Evolutionary conservation across 53 echinoderm and acorn worm species (phyloP).

Genomic region (Henricia sp.): DNA sequence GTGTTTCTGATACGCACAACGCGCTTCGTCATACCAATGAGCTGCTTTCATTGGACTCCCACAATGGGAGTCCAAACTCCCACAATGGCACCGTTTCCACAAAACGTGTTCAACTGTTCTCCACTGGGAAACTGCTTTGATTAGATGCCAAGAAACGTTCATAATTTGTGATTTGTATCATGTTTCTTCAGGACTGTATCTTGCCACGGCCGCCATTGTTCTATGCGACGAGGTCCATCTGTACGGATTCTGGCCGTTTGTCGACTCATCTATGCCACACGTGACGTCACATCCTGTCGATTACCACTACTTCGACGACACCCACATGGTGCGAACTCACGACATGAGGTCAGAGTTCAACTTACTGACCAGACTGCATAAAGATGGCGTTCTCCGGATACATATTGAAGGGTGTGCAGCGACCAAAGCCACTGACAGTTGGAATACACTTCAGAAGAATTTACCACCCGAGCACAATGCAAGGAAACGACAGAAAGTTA

Average conservation of each 20-base stretch:
- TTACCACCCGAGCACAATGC: no score
- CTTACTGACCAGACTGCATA: constrained; percentile 63
- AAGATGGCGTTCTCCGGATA: constrained; percentile 61
- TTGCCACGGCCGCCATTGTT: constrained; percentile 64
- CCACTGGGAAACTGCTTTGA: background rate
- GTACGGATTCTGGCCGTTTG: constrained; percentile 82
- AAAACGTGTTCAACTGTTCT: background rate
- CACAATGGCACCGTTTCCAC: background rate
- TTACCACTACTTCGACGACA: constrained; percentile 79
- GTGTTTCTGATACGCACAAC: no score
- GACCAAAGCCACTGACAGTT: no score
- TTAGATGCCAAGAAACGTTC: background rate
- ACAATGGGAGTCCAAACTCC: background rate
- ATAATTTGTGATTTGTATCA: background rate
- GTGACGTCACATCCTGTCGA: constrained; percentile 60
- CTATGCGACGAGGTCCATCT: constrained; percentile 73
- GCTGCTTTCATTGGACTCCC: no score
- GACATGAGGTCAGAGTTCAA: constrained; percentile 69
- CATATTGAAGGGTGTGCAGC: constrained; percentile 28
- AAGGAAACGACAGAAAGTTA: background rate
- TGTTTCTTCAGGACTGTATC: constrained; percentile 63
- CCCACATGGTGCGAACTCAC: constrained; percentile 55
- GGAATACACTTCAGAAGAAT: background rate
- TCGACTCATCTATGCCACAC: constrained; percentile 35
- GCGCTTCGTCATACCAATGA: no score